Base-by-base conservation (phyloP, 2,888 invertebrate genomes). In the Dexiosoma caninum region DNA sequence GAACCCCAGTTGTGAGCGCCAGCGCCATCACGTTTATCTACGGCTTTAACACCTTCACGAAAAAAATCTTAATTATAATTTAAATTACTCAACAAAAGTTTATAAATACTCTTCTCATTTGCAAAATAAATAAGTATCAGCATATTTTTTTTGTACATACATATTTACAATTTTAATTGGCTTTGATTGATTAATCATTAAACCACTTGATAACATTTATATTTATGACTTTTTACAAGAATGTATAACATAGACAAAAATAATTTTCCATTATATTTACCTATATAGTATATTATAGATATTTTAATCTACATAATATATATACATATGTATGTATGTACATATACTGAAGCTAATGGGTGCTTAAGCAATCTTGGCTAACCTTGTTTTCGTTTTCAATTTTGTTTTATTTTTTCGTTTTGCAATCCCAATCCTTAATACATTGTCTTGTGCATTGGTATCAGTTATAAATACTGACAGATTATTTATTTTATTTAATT, bases 1-100 rank as follows among this genome's bases (percentile, higher is more conserved):
- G 95, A 96, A 86, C 98, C 98, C 98, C 98, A 98, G 92, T 98
- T 98, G 91, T 97, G 97, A 85, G 97, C 95, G 83, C 98, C 98
- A 91, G 94, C 95, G 87, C 98, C 98, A 87, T 98, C 98, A 85
- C 96, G 95, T 92, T 98, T 98, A 90, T 98, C 98, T 86, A 97
- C 93, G 83, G 97, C 93, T 91, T 98, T 98, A 83, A 98, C 95
- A 87, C 88, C 89, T 88, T 21, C 12, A 12, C 4, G n/a, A 55
- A 19, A 51, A 40, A 3, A 1, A 70, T 60, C 51, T 21, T 35
- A 49, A 64, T 57, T 40, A 30, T 55, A 21, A 19, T 57, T 23
- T 27, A 14, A 12, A 7, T n/a, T 12, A 16, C 12, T 2, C 4
- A 9, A 3, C 6, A 12, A 23, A 49, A 49, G 23, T 46, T 4